Base-by-base conservation (phyloP, 2,888 invertebrate species). In the Biston betularia region DNA sequence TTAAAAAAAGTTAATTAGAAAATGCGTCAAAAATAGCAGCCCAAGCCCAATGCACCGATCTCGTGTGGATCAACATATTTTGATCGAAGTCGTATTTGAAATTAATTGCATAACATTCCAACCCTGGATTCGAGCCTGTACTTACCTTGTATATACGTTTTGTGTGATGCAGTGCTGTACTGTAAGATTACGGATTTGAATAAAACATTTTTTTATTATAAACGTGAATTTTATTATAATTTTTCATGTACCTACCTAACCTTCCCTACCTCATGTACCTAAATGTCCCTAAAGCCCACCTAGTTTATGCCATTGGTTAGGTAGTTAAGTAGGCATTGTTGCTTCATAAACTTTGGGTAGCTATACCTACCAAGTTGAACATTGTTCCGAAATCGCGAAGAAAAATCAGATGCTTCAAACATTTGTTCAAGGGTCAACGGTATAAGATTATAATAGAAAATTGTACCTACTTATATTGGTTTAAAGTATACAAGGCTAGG, bases 111-210 rank as follows among this genome's bases (percentile, higher is more conserved):
- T 68, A 52, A 75, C 76, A 77, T 77, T 75, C 77, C 77, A 77
- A 65, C 63, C 61, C 57, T 71, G 42, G 65, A 70, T 68, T 53
- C 56, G 61, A 59, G 68, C 70, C 65, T 86, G 88, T 92, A 90
- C 88, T 89, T 90, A 89, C 87, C 83, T 83, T 88, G 89, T 92
- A 89, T 84, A 89, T 89, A 90, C 80, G 83, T 85, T 87, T 83
- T 86, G 88, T 86, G 86, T 83, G 81, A 84, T 79, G 81, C 85
- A 86, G 88, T 80, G 82, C 84, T 83, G 86, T 86, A 89, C 83
- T 83, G 85, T 86, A 89, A 83, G 85, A 87, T 87, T 87, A 87
- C 82, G 88, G 89, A 92, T 90, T 92, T 91, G 89, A 92, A 89
- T 92, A 91, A 91, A 90, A 88, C 86, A 80, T 78, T 79, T 87